A percentile compares a stretch with the other conserved stretches of the same genome.
Conservation (phyloP, 2,113 vertebrate genomes). For the Ophiodon elongatus region DNA sequence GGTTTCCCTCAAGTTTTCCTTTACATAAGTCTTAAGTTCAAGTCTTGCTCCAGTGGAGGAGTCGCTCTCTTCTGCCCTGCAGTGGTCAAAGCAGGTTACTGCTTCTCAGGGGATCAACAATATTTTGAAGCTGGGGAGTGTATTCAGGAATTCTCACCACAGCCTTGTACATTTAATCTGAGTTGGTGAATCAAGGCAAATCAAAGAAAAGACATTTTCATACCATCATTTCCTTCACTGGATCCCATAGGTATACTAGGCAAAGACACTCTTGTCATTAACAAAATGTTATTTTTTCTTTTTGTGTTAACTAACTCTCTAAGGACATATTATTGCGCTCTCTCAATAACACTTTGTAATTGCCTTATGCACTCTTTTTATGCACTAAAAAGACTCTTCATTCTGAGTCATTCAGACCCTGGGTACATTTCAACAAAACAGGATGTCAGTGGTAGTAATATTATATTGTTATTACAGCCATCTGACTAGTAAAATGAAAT, state of each 20-base stretch:
- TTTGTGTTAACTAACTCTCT: slow-evolving; percentile 53
- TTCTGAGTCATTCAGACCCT: slow-evolving; percentile 46
- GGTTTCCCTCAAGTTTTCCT: slow-evolving; percentile 46
- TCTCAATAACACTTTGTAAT: slow-evolving; percentile 56
- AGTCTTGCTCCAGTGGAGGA: slow-evolving; percentile 26
- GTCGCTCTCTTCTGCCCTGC: slow-evolving; percentile 72
- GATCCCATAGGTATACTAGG: slow-evolving; percentile 29
- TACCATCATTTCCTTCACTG: slow-evolving; percentile 12
- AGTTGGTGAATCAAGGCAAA: slow-evolving; percentile 52
- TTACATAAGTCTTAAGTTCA: slow-evolving; percentile 26
- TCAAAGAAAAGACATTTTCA: slow-evolving; percentile 49
- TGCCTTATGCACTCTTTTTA: slow-evolving; percentile 35
- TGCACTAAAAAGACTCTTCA: slow-evolving; percentile 53
- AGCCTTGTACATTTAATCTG: slow-evolving; percentile 42
- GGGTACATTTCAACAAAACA: slow-evolving; percentile 49
- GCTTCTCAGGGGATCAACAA: slow-evolving; percentile 60
- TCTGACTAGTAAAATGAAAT: slow-evolving; percentile 57
- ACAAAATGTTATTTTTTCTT: slow-evolving; percentile 52
- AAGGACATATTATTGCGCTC: slow-evolving; percentile 38
- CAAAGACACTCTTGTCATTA: slow-evolving; percentile 37
- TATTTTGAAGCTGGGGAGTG: slow-evolving; percentile 4
- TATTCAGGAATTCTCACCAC: slow-evolving; percentile 12
- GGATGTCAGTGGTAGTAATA: slow-evolving; percentile 32
- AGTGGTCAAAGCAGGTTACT: slow-evolving; percentile 72
- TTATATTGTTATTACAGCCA: slow-evolving; percentile 45